Evolutionary conservation across 2,113 vertebrate species (phyloP).

Genomic region (Nycticorax nycticorax): DNA sequence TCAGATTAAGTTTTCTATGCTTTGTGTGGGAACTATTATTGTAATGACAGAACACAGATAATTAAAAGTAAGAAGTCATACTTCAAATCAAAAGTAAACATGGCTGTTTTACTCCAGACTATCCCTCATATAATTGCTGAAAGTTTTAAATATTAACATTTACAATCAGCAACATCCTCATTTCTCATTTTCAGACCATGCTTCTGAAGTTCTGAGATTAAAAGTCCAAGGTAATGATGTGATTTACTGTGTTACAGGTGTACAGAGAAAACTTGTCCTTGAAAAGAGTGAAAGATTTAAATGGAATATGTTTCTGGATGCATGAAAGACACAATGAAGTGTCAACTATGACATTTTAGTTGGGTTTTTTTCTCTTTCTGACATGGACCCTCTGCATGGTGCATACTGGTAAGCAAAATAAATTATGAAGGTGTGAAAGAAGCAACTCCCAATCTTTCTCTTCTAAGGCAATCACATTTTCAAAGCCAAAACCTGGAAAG

Average conservation of each 20-base stretch:
- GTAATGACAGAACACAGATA: neutral
- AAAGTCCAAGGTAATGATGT: neutral
- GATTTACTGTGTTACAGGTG: neutral
- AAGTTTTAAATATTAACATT: neutral
- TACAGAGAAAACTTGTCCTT: neutral
- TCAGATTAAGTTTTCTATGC: neutral
- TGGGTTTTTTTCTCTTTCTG: rapidly evolving
- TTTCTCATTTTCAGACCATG: neutral
- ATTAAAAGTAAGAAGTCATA: neutral
- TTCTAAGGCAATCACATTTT: neutral
- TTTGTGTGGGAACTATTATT: neutral
- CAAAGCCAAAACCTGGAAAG: neutral
- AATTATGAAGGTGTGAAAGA: neutral
- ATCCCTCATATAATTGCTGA: neutral
- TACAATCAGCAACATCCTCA: neutral
- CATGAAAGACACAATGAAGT: neutral
- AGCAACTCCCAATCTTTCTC: neutral
- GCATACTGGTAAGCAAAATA: neutral
- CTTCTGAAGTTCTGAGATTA: neutral
- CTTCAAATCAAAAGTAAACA: neutral
- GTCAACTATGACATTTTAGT: neutral
- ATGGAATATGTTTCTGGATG: neutral
- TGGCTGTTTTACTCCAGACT: neutral
- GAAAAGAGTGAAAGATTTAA: neutral
- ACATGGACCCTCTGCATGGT: neutral